Base-by-base conservation (phyloP, 1,140 invertebrate species). In the Cephus cinctus region DNA sequence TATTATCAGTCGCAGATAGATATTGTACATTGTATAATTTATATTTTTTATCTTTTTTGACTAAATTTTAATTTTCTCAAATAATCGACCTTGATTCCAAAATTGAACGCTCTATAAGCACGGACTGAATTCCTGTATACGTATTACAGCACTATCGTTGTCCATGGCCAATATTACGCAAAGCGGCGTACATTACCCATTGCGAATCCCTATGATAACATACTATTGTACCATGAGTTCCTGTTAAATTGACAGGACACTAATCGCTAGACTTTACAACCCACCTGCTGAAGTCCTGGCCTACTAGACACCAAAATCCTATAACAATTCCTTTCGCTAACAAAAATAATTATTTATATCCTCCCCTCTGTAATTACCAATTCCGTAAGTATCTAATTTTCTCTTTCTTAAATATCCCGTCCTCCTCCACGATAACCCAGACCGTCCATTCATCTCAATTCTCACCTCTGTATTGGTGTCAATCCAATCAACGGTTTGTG, bases 401-500 rank as follows among this genome's bases (percentile, higher is more conserved):
- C n/a, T n/a, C n/a, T n/a, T n/a, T n/a, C n/a, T n/a, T n/a, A n/a
- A n/a, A n/a, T n/a, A n/a, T n/a, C n/a, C n/a, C n/a, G n/a, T n/a
- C n/a, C n/a, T n/a, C n/a, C n/a, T n/a, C n/a, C n/a, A n/a, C n/a
- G n/a, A n/a, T n/a, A n/a, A n/a, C n/a, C n/a, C n/a, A n/a, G n/a
- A n/a, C n/a, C n/a, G n/a, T n/a, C n/a, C n/a, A n/a, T n/a, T 30
- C 27, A 30, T 9, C 12, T 30, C 9, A 1, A 12, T 30, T 30
- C 27, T 12, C 27, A 30, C 12, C 27, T 9, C 9, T 36, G 34
- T 36, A 36, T 36, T 18, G 39, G 21, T 21, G 39, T 19, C 18
- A 71, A 71, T 71, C 68, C 65, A 72, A 72, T 72, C 67, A 71
- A 71, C 69, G 65, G 58, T 71, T 72, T 72, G 71, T 72, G 71